Evolutionary conservation across 2,797 vertebrate genomes (phyloP).

Genomic region (Amphiprion clarkii): DNA sequence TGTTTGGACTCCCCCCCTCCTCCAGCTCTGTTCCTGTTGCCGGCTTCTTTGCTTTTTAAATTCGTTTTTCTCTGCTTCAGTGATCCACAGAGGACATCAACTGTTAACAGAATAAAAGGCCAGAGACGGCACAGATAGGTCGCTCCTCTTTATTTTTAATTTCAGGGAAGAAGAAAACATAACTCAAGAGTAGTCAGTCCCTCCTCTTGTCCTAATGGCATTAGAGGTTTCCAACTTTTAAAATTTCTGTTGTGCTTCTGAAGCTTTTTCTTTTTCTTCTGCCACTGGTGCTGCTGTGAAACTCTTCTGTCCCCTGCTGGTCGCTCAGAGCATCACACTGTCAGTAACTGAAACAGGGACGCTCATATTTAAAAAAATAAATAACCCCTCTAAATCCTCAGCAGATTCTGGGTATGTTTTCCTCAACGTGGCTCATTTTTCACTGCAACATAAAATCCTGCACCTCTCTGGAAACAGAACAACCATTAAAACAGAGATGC

Average conservation of each 20-base stretch:
- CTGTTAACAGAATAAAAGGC: background rate
- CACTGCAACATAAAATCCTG: too few relatives aligned
- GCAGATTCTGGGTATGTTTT: too few relatives aligned
- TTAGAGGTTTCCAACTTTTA: background rate
- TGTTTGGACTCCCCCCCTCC: conserved; percentile 49
- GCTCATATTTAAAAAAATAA: too few relatives aligned
- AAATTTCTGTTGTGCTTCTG: background rate
- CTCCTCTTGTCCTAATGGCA: background rate
- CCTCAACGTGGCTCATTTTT: too few relatives aligned
- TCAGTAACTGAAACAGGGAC: too few relatives aligned
- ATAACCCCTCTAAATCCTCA: too few relatives aligned
- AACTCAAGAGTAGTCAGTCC: background rate
- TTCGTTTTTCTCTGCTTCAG: conserved; percentile 51
- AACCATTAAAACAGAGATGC: too few relatives aligned
- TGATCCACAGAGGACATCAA: conserved; percentile 39
- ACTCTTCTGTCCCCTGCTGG: conserved; percentile 49
- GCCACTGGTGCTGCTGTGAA: background rate
- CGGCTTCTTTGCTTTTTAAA: conserved; percentile 29
- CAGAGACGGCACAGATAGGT: background rate
- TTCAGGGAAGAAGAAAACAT: background rate
- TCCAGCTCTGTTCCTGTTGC: conserved; percentile 17
- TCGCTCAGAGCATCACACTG: background rate
- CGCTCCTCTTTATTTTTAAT: too few relatives aligned
- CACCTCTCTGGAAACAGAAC: too few relatives aligned
- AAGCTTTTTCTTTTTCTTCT: background rate